Percentiles rank a stretch among this genome's conserved stretches.
Conservation (phyloP, 2,797 vertebrate species). For the Rousettus madagascariensis region DNA sequence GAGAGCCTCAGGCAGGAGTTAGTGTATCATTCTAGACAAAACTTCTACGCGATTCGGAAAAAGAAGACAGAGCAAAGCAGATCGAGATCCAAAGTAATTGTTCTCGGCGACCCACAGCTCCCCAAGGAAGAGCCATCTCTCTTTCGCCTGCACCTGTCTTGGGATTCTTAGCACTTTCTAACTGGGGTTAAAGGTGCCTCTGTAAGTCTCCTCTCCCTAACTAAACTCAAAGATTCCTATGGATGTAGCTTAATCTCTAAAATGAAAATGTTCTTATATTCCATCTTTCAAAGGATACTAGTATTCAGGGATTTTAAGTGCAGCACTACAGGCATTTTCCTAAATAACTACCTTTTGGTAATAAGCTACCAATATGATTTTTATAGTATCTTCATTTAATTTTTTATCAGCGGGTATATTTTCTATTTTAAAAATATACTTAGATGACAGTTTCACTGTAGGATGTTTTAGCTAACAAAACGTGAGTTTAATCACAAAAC, state of each 20-base stretch:
- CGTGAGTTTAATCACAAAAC: background rate
- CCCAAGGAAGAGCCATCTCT: background rate
- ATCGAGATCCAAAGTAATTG: background rate
- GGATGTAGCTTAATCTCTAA: background rate
- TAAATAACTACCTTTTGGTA: constrained; percentile 11
- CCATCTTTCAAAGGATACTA: background rate
- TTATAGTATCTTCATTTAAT: background rate
- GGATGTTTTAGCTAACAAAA: background rate
- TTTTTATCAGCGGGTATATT: background rate
- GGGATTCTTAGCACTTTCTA: background rate
- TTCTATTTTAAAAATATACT: constrained; percentile 4
- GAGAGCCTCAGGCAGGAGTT: background rate
- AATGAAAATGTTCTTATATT: background rate
- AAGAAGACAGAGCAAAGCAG: background rate
- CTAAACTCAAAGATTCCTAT: background rate
- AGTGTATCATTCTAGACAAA: background rate
- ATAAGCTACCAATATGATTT: background rate
- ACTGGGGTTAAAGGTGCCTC: background rate
- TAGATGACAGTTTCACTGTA: background rate
- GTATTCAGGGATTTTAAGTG: background rate
- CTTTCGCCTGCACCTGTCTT: background rate
- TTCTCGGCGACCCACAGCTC: background rate
- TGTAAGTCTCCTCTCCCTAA: background rate
- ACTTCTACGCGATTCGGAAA: background rate
- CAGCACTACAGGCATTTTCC: background rate